These are phyloP conservation scores for Malacoctenus gilli DNA, from an alignment of 2,797 vertebrate genomes.

Conservation along the genomic window DNA sequence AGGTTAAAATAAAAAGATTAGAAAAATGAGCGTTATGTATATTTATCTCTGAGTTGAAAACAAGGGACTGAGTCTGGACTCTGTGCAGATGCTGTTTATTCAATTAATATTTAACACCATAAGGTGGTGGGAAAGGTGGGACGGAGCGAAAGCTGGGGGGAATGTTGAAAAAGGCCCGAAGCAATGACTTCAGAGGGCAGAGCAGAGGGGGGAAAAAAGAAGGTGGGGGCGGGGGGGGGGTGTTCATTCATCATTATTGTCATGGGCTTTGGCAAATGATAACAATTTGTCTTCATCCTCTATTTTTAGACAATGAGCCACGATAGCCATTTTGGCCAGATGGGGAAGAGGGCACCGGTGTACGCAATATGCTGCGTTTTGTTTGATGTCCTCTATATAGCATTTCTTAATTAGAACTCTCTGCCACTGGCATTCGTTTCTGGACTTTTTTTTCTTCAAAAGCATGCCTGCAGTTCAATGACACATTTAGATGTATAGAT, in stretches of 20 bases:
- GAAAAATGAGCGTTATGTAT: neutral
- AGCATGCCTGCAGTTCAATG: conserved; percentile 44
- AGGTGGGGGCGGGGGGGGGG: too few species aligned
- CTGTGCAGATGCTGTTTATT: conserved; percentile 32
- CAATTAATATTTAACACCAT: conserved; percentile 36
- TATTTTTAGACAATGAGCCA: conserved; percentile 99
- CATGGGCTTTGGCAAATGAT: conserved; percentile 99
- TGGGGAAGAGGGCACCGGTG: conserved; percentile 93
- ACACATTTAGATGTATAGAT: conserved; percentile 70
- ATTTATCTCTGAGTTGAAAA: conserved; percentile 10
- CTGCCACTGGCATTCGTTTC: conserved; percentile 37
- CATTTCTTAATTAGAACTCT: conserved; percentile 72
- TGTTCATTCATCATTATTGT: conserved; percentile 99
- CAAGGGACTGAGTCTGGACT: conserved; percentile 6
- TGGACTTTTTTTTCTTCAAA: conserved; percentile 52
- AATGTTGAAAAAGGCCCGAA: conserved; percentile 90
- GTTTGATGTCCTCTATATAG: conserved; percentile 74
- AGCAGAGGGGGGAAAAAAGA: conserved; percentile 83
- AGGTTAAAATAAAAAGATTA: too few species aligned
- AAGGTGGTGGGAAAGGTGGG: conserved; percentile 19
- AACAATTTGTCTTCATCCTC: conserved; percentile 99
- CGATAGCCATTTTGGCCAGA: conserved; percentile 98
- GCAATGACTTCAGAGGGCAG: conserved; percentile 98
- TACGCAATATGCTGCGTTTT: conserved; percentile 90
- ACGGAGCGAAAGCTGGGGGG: conserved; percentile 52